Base-by-base conservation (phyloP, 2,113 vertebrate genomes). In the Xenotilapia leptura region DNA sequence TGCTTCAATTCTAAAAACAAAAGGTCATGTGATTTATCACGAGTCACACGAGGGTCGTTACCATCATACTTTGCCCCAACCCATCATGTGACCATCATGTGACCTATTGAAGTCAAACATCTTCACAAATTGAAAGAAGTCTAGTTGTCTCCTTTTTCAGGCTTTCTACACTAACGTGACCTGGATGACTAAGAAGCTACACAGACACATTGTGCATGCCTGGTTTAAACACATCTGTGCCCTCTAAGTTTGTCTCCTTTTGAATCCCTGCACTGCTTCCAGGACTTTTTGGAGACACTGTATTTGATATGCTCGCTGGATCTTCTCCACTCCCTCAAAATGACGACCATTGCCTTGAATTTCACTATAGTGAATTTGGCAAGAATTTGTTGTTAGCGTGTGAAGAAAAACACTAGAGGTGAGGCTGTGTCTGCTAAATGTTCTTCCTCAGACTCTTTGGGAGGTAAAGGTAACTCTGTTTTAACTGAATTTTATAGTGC, bases 261-360 rank as follows among this genome's bases (percentile, higher is more conserved):
- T 70, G 65, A 23, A 15, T 42, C 36, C 2, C 65, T 23, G 68
- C 40, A 47, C 40, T 11, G 40, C 14, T 73, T 47, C 68, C 68
- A 73, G 42, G 42, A 75, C 15, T 19, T 75, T 49, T 75, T 49
- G 9, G 3, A 49, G 17, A 49, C 1, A 75, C 1, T 19, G 1
- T 0, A 31, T 49, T 75, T 75, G 23, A 47, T 45, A 47, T 47
- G 23, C 42, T 28, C 6, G 4, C 40, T 28, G 68, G 68, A 45
- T 73, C 13, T 73, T 45, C 21, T 45, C 8, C 6, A 7, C 23
- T 28, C 13, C 65, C n/a, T 70, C 38, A 2, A 0, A 42, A 42
- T 0, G 0, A 23, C 9, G 3, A 75, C 42, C 23, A 1, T 28
- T 75, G 14, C 23, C 40, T 47, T 19, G 40, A 75, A 4, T 47